Base-by-base conservation (phyloP, 2,888 invertebrate species). In the Drosophila atripex region DNA sequence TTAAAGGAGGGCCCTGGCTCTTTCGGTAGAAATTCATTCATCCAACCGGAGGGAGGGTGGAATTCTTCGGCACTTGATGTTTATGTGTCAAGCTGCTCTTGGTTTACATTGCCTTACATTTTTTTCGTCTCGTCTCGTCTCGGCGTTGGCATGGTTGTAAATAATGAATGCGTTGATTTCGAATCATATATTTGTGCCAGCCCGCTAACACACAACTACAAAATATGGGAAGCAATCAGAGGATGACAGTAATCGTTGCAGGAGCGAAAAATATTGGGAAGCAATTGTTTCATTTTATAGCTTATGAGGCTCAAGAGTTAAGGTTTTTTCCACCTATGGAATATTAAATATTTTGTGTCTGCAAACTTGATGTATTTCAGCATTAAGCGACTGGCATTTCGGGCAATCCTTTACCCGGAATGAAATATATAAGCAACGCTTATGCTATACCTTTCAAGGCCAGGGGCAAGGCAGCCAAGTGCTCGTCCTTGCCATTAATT, bases 121-220 rank as follows among this genome's bases (percentile, higher is more conserved):
- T 56, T 45, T 28, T 49, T 28, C 21, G 21, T 5, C 21, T 43
- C 25, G 25, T 53, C 23, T 30, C 11, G 21, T 9, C 51, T 9
- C 32, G 50, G 69, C 78, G 53, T 69, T 54, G 52, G 61, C 74
- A 60, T 59, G 73, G 73, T 56, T 73, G 55, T 82, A 82, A 87
- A 88, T 88, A 88, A 88, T 87, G 80, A 80, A 87, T 86, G 76
- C 79, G 83, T 80, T 88, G 78, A 82, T 80, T 87, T 72, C 70
- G 72, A 87, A 82, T 78, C 79, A 76, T 69, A 77, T 74, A 82
- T 85, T 78, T 78, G 78, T 75, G 73, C 71, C 57, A 54, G 47
- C 51, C 52, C 50, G 49, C 64, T 58, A 69, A 84, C 82, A 84
- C 85, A 52, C 16, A 18, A 18, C 73, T 39, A 46, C 71, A 73